A percentile compares a stretch with the other conserved stretches of the same genome.
Evolutionary conservation across 2,797 vertebrate species (phyloP).

Genomic region (Moxostoma hubbsi): DNA sequence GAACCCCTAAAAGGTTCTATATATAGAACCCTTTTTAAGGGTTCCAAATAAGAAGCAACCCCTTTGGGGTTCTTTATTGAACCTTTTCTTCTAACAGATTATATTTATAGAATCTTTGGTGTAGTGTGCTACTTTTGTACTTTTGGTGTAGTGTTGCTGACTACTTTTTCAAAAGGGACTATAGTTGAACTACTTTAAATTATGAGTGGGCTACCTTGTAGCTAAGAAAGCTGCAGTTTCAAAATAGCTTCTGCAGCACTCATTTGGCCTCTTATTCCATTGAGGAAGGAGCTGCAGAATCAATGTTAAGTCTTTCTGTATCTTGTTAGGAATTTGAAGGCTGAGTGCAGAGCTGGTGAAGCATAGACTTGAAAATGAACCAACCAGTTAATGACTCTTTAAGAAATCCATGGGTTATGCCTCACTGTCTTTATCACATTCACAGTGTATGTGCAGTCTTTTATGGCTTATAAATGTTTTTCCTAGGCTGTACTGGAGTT

Average conservation of each 20-base stretch:
- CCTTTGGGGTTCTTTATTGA: too few relatives aligned
- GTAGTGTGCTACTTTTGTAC: too few relatives aligned
- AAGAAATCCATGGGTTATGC: slow-evolving; percentile 59
- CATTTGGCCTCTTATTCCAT: slow-evolving; percentile 13
- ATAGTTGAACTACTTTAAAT: background rate
- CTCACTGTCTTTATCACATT: slow-evolving; percentile 18
- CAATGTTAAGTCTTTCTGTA: slow-evolving; percentile 56
- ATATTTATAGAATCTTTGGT: too few relatives aligned
- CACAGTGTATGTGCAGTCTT: slow-evolving; percentile 15
- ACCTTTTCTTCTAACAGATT: too few relatives aligned
- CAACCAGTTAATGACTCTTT: slow-evolving; percentile 71
- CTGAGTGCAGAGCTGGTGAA: slow-evolving; percentile 69
- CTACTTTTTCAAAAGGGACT: background rate
- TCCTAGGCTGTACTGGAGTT: background rate
- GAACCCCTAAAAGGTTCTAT: too few relatives aligned
- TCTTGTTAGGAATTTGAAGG: slow-evolving; percentile 72
- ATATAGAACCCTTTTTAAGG: too few relatives aligned
- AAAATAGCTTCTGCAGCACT: background rate
- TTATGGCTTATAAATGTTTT: slow-evolving; percentile 21
- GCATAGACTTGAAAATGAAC: slow-evolving; percentile 64
- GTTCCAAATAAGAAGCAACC: too few relatives aligned
- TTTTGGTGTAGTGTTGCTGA: background rate
- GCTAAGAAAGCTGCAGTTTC: background rate
- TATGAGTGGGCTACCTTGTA: background rate
- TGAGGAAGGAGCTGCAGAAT: slow-evolving; percentile 58